Base-by-base conservation (phyloP, 2,888 invertebrate genomes). In the Leucophenga maculata region DNA sequence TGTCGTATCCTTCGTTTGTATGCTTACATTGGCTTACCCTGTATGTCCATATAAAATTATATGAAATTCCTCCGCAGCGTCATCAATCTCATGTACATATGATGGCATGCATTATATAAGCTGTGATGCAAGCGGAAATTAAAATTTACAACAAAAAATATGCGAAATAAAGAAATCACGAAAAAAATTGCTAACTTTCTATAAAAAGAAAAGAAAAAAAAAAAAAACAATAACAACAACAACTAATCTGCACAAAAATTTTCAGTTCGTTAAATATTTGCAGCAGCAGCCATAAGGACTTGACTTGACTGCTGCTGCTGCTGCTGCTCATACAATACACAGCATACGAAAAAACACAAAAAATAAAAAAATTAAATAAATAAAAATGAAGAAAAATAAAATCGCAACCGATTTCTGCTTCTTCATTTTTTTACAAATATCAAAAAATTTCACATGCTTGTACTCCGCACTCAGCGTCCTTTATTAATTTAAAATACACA, bases 401-500 rank as follows among this genome's bases (percentile, higher is more conserved):
- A 55, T 55, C 55, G 55, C 55, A 20, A 22, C 22, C n/a, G n/a
- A n/a, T n/a, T 22, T 39, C 8, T 64, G 13, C 39, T 62, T 55
- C 22, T 18, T 31, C 60, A 39, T 67, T 73, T 83, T n/a, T 82
- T 81, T 79, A 39, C 55, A 67, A 79, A 83, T 78, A 77, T 75
- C 39, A 39, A 81, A 79, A 83, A 69, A 75, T 74, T 72, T 73
- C 60, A 16, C 54, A 3, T 26, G n/a, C 46, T 26, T 44, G 9
- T n/a, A 32, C 50, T 39, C 59, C 57, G 65, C 69, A 55, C 68
- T 72, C 72, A 69, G 60, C 64, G 69, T 77, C 77, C 80, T 81
- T 84, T 84, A 85, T 84, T 85, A 85, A 84, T 85, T 84, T 83
- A 83, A 78, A 77, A 77, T 75, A 79, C 78, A 76, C 62, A 72